Conservation (phyloP, 2,797 vertebrate species). For the Erethizon dorsatum region DNA sequence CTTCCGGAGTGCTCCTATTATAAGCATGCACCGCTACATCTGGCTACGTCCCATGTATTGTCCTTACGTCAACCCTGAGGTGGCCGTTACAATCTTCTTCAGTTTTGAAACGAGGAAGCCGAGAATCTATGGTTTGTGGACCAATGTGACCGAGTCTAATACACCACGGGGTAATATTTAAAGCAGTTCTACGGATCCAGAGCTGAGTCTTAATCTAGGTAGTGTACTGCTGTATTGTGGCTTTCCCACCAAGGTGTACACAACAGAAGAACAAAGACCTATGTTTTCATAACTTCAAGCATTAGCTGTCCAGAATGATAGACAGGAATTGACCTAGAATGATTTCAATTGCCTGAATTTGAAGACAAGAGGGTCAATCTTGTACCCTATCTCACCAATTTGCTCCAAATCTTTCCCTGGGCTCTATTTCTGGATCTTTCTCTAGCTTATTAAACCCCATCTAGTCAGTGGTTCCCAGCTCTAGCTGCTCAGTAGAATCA, state of each 20-base stretch:
- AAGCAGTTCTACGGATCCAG: too few species aligned
- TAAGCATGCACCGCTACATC: not conserved
- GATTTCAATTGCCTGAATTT: not conserved
- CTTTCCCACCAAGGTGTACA: not conserved
- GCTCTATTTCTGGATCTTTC: not conserved
- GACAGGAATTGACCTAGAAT: not conserved
- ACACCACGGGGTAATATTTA: accelerated
- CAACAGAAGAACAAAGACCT: not conserved
- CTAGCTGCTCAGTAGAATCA: not conserved
- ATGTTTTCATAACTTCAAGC: not conserved
- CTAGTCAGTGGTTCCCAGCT: not conserved
- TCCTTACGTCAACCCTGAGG: not conserved
- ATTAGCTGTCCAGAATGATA: not conserved
- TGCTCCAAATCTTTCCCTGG: not conserved
- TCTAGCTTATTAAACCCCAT: not conserved
- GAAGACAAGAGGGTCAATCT: not conserved
- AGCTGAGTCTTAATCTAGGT: not conserved
- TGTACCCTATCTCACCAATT: not conserved
- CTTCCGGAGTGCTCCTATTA: not conserved
- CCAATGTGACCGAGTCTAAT: not conserved
- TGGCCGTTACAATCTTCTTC: not conserved
- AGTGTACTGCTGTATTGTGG: accelerated
- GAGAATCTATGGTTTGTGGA: not conserved
- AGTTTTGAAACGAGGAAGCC: not conserved
- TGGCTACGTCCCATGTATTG: not conserved